phyloP scores from a whole-genome alignment of 2,888 invertebrate species.

The Proisotoma minuta region DNA sequence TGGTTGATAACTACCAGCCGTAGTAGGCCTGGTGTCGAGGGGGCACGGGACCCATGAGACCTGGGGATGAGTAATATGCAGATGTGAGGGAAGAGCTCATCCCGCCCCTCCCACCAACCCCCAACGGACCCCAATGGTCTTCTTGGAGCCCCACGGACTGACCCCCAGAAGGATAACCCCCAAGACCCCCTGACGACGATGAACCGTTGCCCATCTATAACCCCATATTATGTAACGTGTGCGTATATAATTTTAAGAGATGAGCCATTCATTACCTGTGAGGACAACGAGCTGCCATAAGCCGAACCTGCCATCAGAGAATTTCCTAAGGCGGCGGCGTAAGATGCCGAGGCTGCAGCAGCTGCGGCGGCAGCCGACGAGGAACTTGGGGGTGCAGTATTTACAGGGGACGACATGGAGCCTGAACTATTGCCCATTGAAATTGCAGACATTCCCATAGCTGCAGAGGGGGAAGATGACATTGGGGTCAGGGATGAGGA shows the following conservation, averaged over 20 bases:
- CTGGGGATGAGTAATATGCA: slow-evolving; percentile 43
- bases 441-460: slow-evolving; percentile 40
- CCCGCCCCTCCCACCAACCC: slow-evolving; percentile 37
- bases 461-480: slow-evolving; percentile 18
- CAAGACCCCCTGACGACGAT: slow-evolving; percentile 36
- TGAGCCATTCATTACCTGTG: slow-evolving; percentile 47
- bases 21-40: slow-evolving; percentile 46
- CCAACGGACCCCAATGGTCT: slow-evolving; percentile 42
- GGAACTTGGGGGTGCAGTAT: slow-evolving; percentile 21
- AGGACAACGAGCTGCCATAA: slow-evolving; percentile 43
- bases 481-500: slow-evolving; percentile 13
- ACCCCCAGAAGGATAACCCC: slow-evolving; percentile 38
- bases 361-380: slow-evolving; percentile 30
- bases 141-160: slow-evolving; percentile 44
- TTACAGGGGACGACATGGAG: slow-evolving; percentile 26
- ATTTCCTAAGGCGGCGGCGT: slow-evolving; percentile 45
- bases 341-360: slow-evolving; percentile 32
- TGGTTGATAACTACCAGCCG: slow-evolving; percentile 47
- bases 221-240: neutral
- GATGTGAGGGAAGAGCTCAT: slow-evolving; percentile 43
- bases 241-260: neutral
- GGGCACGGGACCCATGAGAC: slow-evolving; percentile 45
- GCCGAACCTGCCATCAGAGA: slow-evolving; percentile 46
- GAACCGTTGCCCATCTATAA: slow-evolving; percentile 41
- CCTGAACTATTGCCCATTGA: slow-evolving; percentile 28